Conservation (phyloP, 2,888 invertebrate species). For the Aleiodes testaceus region DNA sequence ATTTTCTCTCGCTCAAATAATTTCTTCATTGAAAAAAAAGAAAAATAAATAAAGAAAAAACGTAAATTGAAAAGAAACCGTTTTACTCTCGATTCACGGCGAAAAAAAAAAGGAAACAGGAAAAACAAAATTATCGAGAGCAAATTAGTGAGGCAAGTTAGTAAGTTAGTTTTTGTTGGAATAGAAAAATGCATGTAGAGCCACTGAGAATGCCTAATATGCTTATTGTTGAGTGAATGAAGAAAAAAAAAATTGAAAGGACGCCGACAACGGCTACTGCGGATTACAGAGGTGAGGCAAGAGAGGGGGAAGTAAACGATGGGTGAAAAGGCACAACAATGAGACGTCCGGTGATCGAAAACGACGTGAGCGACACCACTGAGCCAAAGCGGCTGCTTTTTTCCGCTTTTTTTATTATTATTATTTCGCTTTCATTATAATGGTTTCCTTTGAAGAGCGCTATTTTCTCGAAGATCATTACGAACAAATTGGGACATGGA, state of each 20-base stretch:
- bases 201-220: constrained; percentile 24
- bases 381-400: constrained; percentile 37
- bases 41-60: constrained; percentile 7
- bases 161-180: constrained; percentile 26
- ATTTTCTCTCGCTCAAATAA: constrained; percentile 24
- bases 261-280: constrained; percentile 46
- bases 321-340: constrained; percentile 51
- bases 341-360: constrained; percentile 44
- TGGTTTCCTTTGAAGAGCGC: constrained; percentile 49
- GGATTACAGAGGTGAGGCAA: constrained; percentile 65
- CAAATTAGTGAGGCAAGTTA: constrained; percentile 18
- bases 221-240: not conserved
- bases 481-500: constrained; percentile 71
- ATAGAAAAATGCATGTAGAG: constrained; percentile 20
- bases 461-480: constrained; percentile 63
- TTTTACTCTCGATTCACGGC: constrained; percentile 7
- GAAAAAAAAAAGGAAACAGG: constrained; percentile 11
- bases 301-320: constrained; percentile 37
- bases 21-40: constrained; percentile 15
- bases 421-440: not conserved
- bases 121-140: constrained; percentile 24
- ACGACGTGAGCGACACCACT: constrained; percentile 43
- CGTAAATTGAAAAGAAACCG: constrained; percentile 17
- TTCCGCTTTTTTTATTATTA: not conserved
- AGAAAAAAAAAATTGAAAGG: constrained; percentile 21